Base-by-base conservation (phyloP, 2,888 invertebrate species). In the Ethmia dodecea region DNA sequence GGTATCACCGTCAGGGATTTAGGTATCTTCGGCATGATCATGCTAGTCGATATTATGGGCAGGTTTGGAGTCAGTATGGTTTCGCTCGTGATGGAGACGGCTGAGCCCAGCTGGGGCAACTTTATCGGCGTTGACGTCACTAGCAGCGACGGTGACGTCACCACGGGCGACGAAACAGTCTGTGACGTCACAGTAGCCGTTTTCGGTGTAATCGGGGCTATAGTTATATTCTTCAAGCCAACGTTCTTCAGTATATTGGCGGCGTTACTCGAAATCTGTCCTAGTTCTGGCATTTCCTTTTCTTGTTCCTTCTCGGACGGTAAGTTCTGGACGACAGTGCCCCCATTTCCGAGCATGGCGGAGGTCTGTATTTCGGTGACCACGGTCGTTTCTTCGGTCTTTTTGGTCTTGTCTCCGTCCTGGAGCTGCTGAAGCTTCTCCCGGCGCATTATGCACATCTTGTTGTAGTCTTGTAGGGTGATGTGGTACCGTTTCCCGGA, bases 1-100 rank as follows among this genome's bases (percentile, higher is more conserved):
- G 93, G 93, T 56, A 94, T 94, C 34, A 94, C 93, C 0, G 94
- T 94, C 48, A 94, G 68, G 1, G 93, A 93, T 67, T 92, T 93
- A 15, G 94, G 94, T 62, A 94, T 93, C 73, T 93, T 93, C 31
- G 94, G 93, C 83, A 94, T 79, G 34, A 90, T 76, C 64, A 78
- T 60, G 36, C 70, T 67, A 13, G 59, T 63, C 0, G 74, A 51
- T 48, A 83, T 64, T 2, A 70, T 33, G 0, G 71, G 61, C 5
- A 59, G 20, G 25, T 47, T 57, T 0, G 69, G 58, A 0, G 65
- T 55, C 2, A 69, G 37, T 0, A 66, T 43, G 0, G 72, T 56
- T 31, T 81, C 83, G 20, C 69, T 70, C 0, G 75, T 71, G 4
- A 79, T 72, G 0, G 81, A 67, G 14, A 77, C 73, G 0, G 75